A percentile compares a stretch with the other conserved stretches of the same genome.
Evolutionary conservation across 37 sponge, comb jelly and placozoan species (phyloP).

Genomic region (Agelas oroides): DNA sequence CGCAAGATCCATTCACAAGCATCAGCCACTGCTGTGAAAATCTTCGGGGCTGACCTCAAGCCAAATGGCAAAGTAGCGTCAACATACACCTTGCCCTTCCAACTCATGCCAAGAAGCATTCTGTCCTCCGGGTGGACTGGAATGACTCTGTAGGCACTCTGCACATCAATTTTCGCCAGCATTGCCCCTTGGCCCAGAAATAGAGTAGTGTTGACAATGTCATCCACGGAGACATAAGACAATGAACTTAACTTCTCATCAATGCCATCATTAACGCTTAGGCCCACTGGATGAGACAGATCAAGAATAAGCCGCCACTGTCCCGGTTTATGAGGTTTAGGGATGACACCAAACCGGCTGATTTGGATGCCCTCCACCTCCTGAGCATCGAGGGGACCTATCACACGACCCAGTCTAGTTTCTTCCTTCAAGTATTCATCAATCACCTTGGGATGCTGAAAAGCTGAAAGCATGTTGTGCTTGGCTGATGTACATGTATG

Average conservation of each 20-base stretch:
- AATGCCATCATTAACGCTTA: slow-evolving; percentile 24
- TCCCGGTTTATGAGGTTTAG: not conserved
- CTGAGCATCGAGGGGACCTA: not conserved
- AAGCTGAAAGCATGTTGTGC: too few relatives aligned
- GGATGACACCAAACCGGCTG: too few relatives aligned
- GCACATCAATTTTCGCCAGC: slow-evolving; percentile 33
- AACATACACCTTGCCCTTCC: not conserved
- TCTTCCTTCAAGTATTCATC: too few relatives aligned
- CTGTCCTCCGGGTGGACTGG: slow-evolving; percentile 39
- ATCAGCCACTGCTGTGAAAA: not conserved
- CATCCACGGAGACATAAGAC: slow-evolving; percentile 11
- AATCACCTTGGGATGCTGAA: too few relatives aligned
- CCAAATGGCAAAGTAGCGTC: too few relatives aligned
- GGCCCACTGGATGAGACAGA: not conserved
- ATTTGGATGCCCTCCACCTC: not conserved
- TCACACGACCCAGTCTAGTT: not conserved
- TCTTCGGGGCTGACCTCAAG: too few relatives aligned
- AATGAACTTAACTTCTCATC: not conserved
- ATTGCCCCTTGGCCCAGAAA: not conserved
- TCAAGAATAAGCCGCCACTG: slow-evolving; percentile 1
- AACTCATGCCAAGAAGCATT: slow-evolving; percentile 15
- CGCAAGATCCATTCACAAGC: too few relatives aligned
- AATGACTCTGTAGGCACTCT: slow-evolving; percentile 31
- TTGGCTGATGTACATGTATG: too few relatives aligned
- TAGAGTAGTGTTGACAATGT: not conserved